phyloP scores from a whole-genome alignment of 2,797 vertebrate species.

The Manis javanica region DNA sequence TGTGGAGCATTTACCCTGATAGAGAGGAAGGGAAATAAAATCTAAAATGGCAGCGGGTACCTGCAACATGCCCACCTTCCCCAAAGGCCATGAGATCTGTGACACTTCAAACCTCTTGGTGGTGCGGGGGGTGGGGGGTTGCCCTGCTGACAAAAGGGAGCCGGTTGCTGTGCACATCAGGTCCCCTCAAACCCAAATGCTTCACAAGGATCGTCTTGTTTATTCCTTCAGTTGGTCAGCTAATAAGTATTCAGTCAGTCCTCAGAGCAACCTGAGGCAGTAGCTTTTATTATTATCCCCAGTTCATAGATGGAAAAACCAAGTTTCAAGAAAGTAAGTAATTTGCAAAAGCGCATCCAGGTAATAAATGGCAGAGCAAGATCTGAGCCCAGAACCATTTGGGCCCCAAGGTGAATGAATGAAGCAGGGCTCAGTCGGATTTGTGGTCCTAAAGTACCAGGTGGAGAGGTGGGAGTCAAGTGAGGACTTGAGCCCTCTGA shows the following conservation, averaged over 20 bases:
- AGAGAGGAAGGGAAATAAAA: neutral
- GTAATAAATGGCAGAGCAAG: neutral
- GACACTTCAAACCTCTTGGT: neutral
- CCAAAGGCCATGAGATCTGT: rapidly evolving
- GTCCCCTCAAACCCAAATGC: neutral
- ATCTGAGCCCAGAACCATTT: neutral
- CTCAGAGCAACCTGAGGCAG: neutral
- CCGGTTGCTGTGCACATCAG: rapidly evolving
- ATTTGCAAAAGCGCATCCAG: neutral
- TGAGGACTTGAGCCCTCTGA: neutral
- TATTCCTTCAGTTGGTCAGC: neutral
- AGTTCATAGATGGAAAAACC: neutral
- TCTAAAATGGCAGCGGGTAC: neutral
- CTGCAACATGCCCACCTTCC: neutral
- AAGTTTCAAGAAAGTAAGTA: neutral
- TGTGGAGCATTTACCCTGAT: neutral
- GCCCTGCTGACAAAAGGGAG: too few species aligned
- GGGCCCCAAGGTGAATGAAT: neutral
- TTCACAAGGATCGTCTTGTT: rapidly evolving
- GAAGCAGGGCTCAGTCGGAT: neutral
- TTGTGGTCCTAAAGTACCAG: neutral
- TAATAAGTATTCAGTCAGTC: neutral
- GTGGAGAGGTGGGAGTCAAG: rapidly evolving
- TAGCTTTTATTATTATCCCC: neutral
- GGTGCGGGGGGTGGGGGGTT: too few species aligned